phyloP scores from a whole-genome alignment of 2,113 vertebrate genomes.

The Tichodroma muraria region DNA sequence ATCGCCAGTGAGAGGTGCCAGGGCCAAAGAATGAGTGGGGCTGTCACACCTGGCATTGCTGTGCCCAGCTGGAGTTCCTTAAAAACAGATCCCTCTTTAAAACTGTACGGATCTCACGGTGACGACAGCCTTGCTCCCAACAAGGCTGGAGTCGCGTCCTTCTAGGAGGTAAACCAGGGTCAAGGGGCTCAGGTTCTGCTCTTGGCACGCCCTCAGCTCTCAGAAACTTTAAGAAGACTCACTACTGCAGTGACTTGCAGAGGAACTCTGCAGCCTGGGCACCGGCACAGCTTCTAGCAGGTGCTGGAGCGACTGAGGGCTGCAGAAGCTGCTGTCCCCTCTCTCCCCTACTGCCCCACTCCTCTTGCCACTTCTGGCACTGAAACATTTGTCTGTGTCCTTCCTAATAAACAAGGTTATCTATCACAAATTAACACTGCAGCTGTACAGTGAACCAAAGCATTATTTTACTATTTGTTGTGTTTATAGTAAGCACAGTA shows the following conservation, averaged over 20 bases:
- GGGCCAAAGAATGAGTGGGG: rapidly evolving
- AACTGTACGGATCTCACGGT: background rate
- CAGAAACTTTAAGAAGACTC: background rate
- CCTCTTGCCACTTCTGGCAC: background rate
- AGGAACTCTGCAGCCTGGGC: background rate
- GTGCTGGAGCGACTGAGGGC: background rate
- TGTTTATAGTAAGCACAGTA: background rate
- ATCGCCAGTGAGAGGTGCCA: rapidly evolving
- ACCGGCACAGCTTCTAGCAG: rapidly evolving
- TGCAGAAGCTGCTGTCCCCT: background rate
- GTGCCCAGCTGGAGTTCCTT: background rate
- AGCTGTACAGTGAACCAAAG: background rate
- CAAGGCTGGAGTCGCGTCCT: background rate
- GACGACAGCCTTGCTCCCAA: background rate
- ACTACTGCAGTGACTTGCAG: background rate
- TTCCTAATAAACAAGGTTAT: background rate
- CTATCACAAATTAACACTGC: background rate
- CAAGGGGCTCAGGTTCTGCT: background rate
- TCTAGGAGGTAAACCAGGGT: background rate
- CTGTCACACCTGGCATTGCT: background rate
- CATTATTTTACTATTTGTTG: background rate
- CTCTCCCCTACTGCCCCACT: background rate
- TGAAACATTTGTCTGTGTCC: background rate
- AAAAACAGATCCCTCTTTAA: background rate
- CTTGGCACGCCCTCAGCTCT: background rate